These are phyloP conservation scores for Mormyrus lacerda DNA, from an alignment of 2,113 vertebrate species.

Conservation along the genomic window DNA sequence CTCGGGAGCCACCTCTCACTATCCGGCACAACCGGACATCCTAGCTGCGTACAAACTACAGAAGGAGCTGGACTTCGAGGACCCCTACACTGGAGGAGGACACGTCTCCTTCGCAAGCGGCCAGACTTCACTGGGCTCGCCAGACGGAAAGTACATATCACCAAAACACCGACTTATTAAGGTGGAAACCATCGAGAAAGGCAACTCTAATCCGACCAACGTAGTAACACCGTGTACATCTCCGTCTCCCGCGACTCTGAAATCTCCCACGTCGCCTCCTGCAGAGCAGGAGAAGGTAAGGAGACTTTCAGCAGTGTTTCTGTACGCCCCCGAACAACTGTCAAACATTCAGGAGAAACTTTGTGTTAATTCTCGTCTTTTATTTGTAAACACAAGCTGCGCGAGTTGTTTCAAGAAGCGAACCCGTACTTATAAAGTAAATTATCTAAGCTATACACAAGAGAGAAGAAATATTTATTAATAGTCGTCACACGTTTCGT, in stretches of 20 bases:
- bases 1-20: conserved; percentile 53
- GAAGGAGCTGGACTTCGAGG: conserved; percentile 89
- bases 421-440: neutral
- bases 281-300: conserved; percentile 69
- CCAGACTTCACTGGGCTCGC: conserved; percentile 50
- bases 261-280: conserved; percentile 56
- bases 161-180: conserved; percentile 90
- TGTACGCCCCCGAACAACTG: neutral
- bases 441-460: neutral
- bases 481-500: neutral
- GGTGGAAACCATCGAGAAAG: conserved; percentile 76
- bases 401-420: neutral
- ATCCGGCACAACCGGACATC: conserved; percentile 80
- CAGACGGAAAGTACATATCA: conserved; percentile 77
- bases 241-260: conserved; percentile 46
- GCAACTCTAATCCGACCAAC: conserved; percentile 54
- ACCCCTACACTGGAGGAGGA: conserved; percentile 77
- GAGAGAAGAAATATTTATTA: neutral
- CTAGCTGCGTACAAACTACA: conserved; percentile 87
- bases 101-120: conserved; percentile 53
- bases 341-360: neutral
- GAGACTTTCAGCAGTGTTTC: neutral
- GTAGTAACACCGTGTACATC: conserved; percentile 44
- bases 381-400: neutral
- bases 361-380: neutral